phyloP scores from a whole-genome alignment of 2,888 invertebrate genomes.

The Criorhina ranunculi region DNA sequence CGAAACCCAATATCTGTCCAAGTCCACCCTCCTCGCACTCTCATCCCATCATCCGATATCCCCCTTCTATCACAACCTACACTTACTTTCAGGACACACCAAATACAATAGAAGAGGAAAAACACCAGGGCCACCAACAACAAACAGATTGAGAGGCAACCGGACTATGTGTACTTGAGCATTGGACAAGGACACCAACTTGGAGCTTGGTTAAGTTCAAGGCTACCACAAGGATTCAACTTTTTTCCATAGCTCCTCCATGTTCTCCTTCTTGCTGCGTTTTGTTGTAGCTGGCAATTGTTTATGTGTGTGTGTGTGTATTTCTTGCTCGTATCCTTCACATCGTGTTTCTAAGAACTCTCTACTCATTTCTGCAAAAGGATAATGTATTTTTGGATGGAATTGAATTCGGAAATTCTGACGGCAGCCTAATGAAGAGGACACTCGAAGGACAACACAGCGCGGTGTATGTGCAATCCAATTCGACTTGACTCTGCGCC shows the following conservation, averaged over 20 bases:
- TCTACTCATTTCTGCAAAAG: constrained; percentile 11
- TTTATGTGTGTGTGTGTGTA: constrained; percentile 23
- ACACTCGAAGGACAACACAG: constrained; percentile 47
- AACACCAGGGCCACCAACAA: constrained; percentile 47
- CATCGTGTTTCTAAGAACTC: constrained; percentile 3
- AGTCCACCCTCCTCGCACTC: constrained; percentile 15
- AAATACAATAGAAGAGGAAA: constrained; percentile 35
- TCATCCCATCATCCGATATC: constrained; percentile 30
- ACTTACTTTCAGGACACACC: constrained; percentile 59
- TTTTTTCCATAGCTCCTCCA: constrained; percentile 37
- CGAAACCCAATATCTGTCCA: constrained; percentile 68
- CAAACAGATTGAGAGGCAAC: constrained; percentile 55
- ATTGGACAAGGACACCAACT: constrained; percentile 73
- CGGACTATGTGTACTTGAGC: constrained; percentile 70
- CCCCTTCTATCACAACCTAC: constrained; percentile 51
- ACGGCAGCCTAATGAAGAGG: constrained; percentile 44
- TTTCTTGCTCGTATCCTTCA: too few relatives aligned
- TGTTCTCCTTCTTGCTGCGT: constrained; percentile 28
- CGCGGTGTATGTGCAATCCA: constrained; percentile 4
- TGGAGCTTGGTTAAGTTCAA: constrained; percentile 76
- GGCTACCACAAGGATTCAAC: constrained; percentile 65
- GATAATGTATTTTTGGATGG: constrained; percentile 49
- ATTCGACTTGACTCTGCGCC: constrained; percentile 10
- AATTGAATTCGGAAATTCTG: constrained; percentile 31
- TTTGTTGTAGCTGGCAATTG: constrained; percentile 18